Evolutionary conservation across 2,888 invertebrate species (phyloP).

Genomic region (Gerris lacustris): DNA sequence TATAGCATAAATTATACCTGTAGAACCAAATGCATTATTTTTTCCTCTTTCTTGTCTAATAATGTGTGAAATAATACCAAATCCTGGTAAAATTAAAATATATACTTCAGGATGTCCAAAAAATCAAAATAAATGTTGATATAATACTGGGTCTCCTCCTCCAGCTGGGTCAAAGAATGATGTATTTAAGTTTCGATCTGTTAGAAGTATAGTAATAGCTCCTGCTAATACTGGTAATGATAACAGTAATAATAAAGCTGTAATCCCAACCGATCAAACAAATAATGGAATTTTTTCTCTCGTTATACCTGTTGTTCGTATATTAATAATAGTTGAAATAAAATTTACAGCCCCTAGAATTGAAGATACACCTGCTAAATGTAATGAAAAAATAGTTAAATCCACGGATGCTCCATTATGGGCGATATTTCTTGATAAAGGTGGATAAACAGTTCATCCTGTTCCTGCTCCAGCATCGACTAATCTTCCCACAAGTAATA

Average conservation of each 20-base stretch:
- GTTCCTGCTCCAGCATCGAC: conserved; percentile 13
- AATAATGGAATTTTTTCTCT: conserved; percentile 58
- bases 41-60: conserved; percentile 61
- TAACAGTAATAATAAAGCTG: conserved; percentile 48
- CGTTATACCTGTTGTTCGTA: conserved; percentile 47
- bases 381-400: conserved; percentile 62
- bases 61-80: conserved; percentile 70
- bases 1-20: conserved; percentile 77
- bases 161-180: conserved; percentile 69
- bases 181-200: conserved; percentile 68
- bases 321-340: conserved; percentile 63
- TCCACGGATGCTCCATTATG: conserved; percentile 58
- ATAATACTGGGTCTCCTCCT: conserved; percentile 68
- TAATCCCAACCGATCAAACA: conserved; percentile 58
- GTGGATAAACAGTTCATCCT: conserved; percentile 18
- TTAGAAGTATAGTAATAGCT: conserved; percentile 65
- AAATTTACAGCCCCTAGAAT: conserved; percentile 70
- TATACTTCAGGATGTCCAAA: conserved; percentile 81
- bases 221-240: conserved; percentile 65
- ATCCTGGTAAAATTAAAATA: conserved; percentile 72
- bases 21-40: conserved; percentile 56
- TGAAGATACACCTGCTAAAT: conserved; percentile 59
- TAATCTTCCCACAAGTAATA: conserved; percentile 46
- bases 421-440: conserved; percentile 28
- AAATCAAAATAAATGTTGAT: conserved; percentile 77